Percentiles rank a stretch among this genome's conserved stretches.
phyloP scores from a whole-genome alignment of 2,113 vertebrate species.

The Serilophus lunatus region DNA sequence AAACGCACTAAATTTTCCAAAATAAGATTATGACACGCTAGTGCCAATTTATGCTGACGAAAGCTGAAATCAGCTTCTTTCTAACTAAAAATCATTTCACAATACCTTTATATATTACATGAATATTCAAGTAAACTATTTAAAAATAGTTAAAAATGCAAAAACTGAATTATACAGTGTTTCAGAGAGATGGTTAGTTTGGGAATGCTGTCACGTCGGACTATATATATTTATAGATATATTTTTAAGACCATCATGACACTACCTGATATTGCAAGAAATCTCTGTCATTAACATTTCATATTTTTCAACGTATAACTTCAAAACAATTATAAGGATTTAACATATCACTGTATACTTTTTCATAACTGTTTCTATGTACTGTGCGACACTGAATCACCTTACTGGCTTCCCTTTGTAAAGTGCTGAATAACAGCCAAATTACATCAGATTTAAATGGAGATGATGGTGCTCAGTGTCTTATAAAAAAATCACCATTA shows the following conservation, averaged over 20 bases:
- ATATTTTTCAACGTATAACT: conserved; percentile 3
- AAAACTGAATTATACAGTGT: conserved; percentile 66
- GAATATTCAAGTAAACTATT: conserved; percentile 73
- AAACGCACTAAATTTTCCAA: conserved; percentile 65
- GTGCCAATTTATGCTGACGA: conserved; percentile 62
- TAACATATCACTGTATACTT: neutral
- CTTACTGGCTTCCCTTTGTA: conserved; percentile 42
- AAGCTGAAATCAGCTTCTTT: conserved; percentile 59
- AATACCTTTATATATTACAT: conserved; percentile 69
- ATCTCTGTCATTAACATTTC: conserved; percentile 10
- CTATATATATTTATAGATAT: conserved; percentile 35
- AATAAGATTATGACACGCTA: conserved; percentile 65
- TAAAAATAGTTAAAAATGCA: conserved; percentile 48
- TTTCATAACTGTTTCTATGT: neutral
- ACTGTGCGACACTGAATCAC: neutral
- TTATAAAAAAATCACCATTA: neutral
- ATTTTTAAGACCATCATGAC: conserved; percentile 56
- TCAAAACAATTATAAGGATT: neutral
- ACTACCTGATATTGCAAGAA: conserved; percentile 44
- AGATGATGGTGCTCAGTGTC: neutral
- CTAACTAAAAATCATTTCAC: conserved; percentile 67
- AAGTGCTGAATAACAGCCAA: conserved; percentile 49
- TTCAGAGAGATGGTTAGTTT: conserved; percentile 34
- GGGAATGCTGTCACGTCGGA: conserved; percentile 48
- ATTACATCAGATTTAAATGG: neutral